Evolutionary conservation across 2,888 invertebrate species (phyloP).

Genomic region (Ormyrus labotus): DNA sequence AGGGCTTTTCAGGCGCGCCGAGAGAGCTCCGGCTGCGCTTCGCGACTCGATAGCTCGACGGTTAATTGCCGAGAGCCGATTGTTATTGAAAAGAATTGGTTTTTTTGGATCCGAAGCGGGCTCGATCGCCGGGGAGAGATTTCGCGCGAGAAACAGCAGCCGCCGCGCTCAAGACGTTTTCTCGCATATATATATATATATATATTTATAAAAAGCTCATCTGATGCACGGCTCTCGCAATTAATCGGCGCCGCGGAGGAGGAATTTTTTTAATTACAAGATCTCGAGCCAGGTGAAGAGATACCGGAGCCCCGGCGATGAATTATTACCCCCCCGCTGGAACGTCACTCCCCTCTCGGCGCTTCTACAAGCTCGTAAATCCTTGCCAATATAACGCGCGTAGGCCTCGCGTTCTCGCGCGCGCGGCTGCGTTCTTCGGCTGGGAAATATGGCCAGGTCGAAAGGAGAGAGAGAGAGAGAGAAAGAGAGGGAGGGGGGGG

Average conservation of each 20-base stretch:
- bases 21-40: no score
- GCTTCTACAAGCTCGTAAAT: slow-evolving; percentile 34
- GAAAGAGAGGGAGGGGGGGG: background rate
- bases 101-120: no score
- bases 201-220: background rate
- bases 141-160: no score
- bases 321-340: slow-evolving; percentile 22
- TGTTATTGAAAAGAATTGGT: no score
- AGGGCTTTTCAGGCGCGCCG: no score
- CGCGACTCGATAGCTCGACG: no score
- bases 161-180: background rate
- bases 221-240: background rate
- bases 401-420: background rate
- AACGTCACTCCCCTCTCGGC: background rate
- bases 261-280: slow-evolving; percentile 24
- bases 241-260: slow-evolving; percentile 3
- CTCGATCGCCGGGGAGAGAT: no score
- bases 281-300: background rate
- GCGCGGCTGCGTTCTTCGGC: background rate
- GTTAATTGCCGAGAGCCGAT: no score
- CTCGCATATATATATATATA: background rate
- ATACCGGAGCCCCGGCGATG: slow-evolving; percentile 7
- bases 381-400: slow-evolving; percentile 19
- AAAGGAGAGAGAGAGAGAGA: no score
- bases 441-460: background rate